Percentiles rank a stretch among this genome's conserved stretches.
These are phyloP conservation scores for Oreochromis niloticus DNA, from an alignment of 2,113 vertebrate genomes.

Conservation along the genomic window DNA sequence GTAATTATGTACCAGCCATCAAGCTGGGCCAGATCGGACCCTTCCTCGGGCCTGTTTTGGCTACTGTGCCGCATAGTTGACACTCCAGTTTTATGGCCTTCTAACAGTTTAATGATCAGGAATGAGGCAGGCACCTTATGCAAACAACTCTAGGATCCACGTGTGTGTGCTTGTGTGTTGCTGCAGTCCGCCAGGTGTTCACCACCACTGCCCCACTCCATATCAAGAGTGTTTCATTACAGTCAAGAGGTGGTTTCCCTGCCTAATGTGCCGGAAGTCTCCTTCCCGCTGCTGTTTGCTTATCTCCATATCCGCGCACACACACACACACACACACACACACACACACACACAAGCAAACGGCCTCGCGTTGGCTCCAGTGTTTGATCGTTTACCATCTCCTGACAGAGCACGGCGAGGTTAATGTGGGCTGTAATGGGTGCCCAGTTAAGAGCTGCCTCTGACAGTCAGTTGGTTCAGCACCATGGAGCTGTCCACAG, in stretches of 20 bases:
- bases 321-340: background rate
- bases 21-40: background rate
- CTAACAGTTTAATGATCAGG: background rate
- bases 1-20: background rate
- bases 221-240: slow-evolving; percentile 59
- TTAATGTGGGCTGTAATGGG: background rate
- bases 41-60: background rate
- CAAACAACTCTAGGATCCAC: slow-evolving; percentile 29
- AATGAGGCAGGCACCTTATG: slow-evolving; percentile 4
- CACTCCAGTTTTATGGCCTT: background rate
- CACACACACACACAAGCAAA: background rate
- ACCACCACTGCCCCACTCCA: slow-evolving; percentile 52
- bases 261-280: slow-evolving; percentile 62
- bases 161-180: slow-evolving; percentile 4
- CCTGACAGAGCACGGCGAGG: background rate
- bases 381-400: background rate
- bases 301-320: background rate
- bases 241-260: slow-evolving; percentile 54
- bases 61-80: background rate
- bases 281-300: slow-evolving; percentile 39
- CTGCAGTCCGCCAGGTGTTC: slow-evolving; percentile 59
- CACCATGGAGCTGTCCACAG: slow-evolving; percentile 15
- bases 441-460: background rate
- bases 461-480: background rate
- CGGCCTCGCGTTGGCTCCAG: background rate